Evolutionary conservation across 2,888 invertebrate species (phyloP), one percentile per base, ranked within the genome.

Genomic region (Psococerastis gibbosa): DNA sequence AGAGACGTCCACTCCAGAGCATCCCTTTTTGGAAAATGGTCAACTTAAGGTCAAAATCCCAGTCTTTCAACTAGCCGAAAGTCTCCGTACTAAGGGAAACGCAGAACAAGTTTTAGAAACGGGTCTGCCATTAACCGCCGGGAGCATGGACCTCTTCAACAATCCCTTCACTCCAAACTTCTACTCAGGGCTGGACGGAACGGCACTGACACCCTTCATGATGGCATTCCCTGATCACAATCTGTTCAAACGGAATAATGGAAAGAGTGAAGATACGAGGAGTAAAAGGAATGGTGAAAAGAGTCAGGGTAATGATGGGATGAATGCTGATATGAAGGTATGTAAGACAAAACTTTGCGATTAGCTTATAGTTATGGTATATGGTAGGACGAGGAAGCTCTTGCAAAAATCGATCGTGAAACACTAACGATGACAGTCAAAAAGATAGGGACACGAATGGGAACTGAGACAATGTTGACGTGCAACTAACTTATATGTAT

Each of bases 121-220:
- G 27, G 11, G 11, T 22, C 41, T 47, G 20, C 35, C 45, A 32
- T 46, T 27, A 15, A 15, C 15, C 8, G 9, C n/a, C 31, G 67
- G 65, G 42, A 62, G 64, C 11, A 57, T 64, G 22, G 54, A 66
- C 11, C 59, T 61, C 2, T 64, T 65, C 2, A 62, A 62, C 11
- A 60, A 64, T 3, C 41, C 59, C 16, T 65, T 67, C 53, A 68
- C 71, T 51, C 67, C 70, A 49, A 69, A 71, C 9, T 60, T 75
- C 5, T 59, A 73, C 27, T 62, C 63, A 42, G 81, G 82, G 1
- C 63, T 82, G 20, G 75, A 80, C 1, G 17, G 17, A 16, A 18
- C 20, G 17, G 18, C 11, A 3, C 22, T 38, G 11, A 20, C 38
- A 5, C 77, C 74, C 44, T 77, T 77, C 32, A 79, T 78, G 0